Base-by-base conservation (phyloP, 2,888 invertebrate species). In the Tenthredo scrophulariae region DNA sequence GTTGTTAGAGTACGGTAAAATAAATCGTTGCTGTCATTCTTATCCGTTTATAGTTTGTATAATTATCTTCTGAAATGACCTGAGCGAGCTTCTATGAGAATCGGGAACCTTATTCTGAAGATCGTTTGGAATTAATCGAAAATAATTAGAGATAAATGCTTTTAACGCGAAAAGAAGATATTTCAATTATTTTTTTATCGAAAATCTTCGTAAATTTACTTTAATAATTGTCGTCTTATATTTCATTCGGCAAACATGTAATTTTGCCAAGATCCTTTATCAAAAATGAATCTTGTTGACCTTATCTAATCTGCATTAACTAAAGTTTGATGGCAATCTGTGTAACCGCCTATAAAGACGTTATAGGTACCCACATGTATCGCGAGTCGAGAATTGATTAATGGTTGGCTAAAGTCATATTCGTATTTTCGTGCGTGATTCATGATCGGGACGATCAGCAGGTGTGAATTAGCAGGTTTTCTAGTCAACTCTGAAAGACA, bases 241-340 rank as follows among this genome's bases (percentile, higher is more conserved):
- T 74, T 74, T 74, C 43, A 29, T 40, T 43, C 26, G 22, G 22
- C 40, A 43, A 74, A 43, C 43, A 22, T 43, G 72, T 74, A 74
- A 74, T 74, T 74, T 43, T 4, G 43, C 13, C 9, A n/a, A 10
- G 37, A 37, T 70, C 37, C n/a, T 70, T n/a, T 18, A 37, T 70
- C 33, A 29, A 9, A 15, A 70, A 70, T 37, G 33, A 9, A 70
- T n/a, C 70, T 70, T n/a, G 37, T 70, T 70, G 70, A 70, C 37
- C 70, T 70, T 70, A 33, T 70, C 22, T 37, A 37, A 70, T 29
- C 33, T 15, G 18, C 70, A 70, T 62, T 62, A 10, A 62, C 33
- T 29, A 67, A 29, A 33, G 33, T 67, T 67, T 26, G 33, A 67
- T 67, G 33, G 18, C 67, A 67, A 67, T 67, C 67, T 67, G 33